These are phyloP conservation scores for Agrotis exclamationis DNA, from an alignment of 2,888 invertebrate genomes.

Conservation along the genomic window DNA sequence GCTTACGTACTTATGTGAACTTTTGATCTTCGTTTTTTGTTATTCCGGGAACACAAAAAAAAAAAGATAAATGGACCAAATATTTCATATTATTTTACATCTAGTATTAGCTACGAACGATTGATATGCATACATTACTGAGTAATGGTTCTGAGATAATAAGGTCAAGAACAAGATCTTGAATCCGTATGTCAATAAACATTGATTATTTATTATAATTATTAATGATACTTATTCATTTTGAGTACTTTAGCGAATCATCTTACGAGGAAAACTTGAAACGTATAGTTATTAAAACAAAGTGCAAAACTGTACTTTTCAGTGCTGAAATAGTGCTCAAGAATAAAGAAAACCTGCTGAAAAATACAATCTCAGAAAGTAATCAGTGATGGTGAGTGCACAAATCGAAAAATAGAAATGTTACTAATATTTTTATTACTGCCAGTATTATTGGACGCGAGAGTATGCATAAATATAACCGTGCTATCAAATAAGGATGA, in stretches of 20 bases:
- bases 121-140: conserved; percentile 6
- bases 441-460: conserved; percentile 54
- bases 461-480: conserved; percentile 74
- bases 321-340: neutral
- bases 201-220: conserved; percentile 23
- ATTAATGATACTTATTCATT: conserved; percentile 9
- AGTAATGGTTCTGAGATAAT: conserved; percentile 41
- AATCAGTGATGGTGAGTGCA: neutral
- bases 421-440: conserved; percentile 12
- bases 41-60: conserved; percentile 6
- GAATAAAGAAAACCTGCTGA: neutral
- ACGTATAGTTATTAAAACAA: neutral
- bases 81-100: neutral
- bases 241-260: conserved; percentile 7
- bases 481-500: conserved; percentile 66
- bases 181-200: conserved; percentile 19
- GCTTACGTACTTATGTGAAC: conserved; percentile 7
- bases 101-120: neutral
- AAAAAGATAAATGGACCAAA: conserved; percentile 12
- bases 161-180: conserved; percentile 53
- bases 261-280: neutral
- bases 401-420: conserved; percentile 30
- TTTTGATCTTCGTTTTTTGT: conserved; percentile 17
- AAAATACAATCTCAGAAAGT: neutral
- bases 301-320: neutral